Evolutionary conservation across 2,888 invertebrate species (phyloP).

Genomic region (Phymatocera aterrima): DNA sequence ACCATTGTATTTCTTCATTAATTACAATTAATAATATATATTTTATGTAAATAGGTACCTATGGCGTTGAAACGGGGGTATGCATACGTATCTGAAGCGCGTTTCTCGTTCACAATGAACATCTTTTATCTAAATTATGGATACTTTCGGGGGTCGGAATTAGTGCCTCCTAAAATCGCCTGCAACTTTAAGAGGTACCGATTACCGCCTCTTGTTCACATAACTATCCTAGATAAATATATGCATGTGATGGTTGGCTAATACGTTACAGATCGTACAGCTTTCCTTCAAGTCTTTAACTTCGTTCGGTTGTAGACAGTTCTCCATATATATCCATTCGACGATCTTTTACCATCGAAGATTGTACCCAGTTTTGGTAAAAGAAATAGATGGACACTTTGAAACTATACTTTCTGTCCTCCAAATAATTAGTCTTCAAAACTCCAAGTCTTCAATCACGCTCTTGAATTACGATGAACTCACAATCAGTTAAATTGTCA

Average conservation of each 20-base stretch:
- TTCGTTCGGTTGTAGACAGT: neutral
- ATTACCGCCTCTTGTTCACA: neutral
- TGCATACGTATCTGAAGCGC: neutral
- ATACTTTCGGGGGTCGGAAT: neutral
- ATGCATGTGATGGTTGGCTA: neutral
- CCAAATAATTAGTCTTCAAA: too few species aligned
- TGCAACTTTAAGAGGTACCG: conserved; percentile 32
- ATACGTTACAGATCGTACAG: neutral
- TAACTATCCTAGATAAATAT: neutral
- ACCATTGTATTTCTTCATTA: neutral
- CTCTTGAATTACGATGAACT: neutral
- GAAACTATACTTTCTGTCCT: too few species aligned
- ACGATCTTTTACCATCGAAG: neutral
- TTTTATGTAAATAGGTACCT: conserved; percentile 20
- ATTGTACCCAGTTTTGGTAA: neutral
- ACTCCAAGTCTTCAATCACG: neutral
- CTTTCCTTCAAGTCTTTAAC: neutral
- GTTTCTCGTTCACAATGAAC: conserved; percentile 8
- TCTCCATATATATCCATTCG: neutral
- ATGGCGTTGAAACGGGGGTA: neutral
- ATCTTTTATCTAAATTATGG: neutral
- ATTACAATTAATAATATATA: conserved; percentile 17
- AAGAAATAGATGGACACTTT: neutral
- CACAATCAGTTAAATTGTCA: neutral
- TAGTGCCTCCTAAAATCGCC: conserved; percentile 39